These are phyloP conservation scores for Eupelmus urozonus DNA, from an alignment of 2,888 invertebrate species.

Conservation along the genomic window DNA sequence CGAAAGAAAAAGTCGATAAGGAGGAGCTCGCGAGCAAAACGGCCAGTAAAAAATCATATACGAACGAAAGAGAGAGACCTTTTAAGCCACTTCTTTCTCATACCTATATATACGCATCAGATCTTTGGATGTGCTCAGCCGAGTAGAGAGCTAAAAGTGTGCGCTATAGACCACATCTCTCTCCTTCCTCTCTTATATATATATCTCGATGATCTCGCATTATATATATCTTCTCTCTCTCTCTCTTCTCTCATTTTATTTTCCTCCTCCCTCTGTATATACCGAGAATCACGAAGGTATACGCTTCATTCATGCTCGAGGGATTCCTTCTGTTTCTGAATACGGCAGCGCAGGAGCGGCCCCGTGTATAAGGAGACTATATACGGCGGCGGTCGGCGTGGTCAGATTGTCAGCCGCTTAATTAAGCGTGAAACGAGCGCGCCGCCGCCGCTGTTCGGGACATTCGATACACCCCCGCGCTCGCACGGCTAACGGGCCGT, in stretches of 20 bases:
- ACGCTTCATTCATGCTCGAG: conserved; percentile 72
- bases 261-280: conserved; percentile 4
- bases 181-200: conserved; percentile 12
- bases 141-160: conserved; percentile 34
- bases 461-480: conserved; percentile 77
- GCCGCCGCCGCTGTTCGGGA: conserved; percentile 62
- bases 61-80: conserved; percentile 20
- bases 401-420: conserved; percentile 76
- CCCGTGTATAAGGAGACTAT: no score
- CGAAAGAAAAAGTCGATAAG: conserved; percentile 27
- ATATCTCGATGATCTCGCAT: conserved; percentile 41
- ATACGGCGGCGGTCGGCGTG: conserved; percentile 71
- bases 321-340: conserved; percentile 66
- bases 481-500: conserved; percentile 62
- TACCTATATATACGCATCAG: conserved; percentile 13
- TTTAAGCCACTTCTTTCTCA: conserved; percentile 44
- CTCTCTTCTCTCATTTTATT: conserved; percentile 39
- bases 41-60: conserved; percentile 3
- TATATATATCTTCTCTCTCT: conserved; percentile 56
- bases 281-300: conserved; percentile 15
- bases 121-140: conserved; percentile 34
- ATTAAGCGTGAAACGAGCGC: conserved; percentile 77
- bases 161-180: background rate
- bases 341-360: no score
- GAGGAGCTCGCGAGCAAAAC: background rate